Evolutionary conservation across 35 echinoderm and acorn worm species (phyloP).

Genomic region (Ptychodera flava): DNA sequence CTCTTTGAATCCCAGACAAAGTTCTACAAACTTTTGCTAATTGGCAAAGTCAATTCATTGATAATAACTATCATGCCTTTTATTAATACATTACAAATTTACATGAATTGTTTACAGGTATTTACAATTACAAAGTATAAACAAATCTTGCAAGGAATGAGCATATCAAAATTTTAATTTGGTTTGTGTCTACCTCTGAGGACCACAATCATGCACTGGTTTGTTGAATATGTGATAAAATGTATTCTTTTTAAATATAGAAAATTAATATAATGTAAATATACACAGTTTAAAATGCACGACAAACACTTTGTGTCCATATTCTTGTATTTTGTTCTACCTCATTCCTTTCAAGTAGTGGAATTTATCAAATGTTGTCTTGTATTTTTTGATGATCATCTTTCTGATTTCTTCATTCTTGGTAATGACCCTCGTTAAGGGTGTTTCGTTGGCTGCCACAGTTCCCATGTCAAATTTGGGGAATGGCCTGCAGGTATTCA

Average conservation of each 20-base stretch:
- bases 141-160: too few species aligned
- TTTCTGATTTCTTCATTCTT: conserved; percentile 44
- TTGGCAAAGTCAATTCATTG: too few species aligned
- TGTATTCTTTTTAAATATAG: neutral
- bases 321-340: conserved; percentile 37
- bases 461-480: conserved; percentile 87
- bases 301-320: neutral
- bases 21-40: too few species aligned
- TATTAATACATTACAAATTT: too few species aligned
- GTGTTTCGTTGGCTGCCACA: conserved; percentile 72
- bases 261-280: neutral
- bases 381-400: conserved; percentile 84
- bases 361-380: conserved; percentile 85
- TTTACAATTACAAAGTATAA: too few species aligned
- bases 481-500: conserved; percentile 42
- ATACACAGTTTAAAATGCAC: neutral
- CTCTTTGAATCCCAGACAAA: too few species aligned
- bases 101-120: too few species aligned
- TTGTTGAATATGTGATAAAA: neutral
- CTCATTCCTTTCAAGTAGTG: conserved; percentile 93
- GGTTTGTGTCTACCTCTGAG: too few species aligned
- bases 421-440: conserved; percentile 55
- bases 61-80: too few species aligned
- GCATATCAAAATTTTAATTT: too few species aligned
- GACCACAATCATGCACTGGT: too few species aligned